Conservation (phyloP, 2,888 invertebrate species). For the Perithous albicinctus region DNA sequence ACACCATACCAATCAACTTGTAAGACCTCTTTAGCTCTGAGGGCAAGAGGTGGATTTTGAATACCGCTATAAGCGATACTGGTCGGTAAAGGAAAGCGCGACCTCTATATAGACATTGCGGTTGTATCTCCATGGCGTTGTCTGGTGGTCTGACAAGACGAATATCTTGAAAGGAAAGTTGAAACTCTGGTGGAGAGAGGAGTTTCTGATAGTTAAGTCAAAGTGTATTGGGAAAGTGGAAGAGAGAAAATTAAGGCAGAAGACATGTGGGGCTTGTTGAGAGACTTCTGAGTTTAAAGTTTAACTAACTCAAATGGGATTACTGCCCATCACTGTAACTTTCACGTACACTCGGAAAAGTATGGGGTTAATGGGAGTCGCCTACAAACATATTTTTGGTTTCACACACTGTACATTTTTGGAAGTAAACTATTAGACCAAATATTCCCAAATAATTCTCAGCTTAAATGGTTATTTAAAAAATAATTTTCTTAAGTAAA, state of each 20-base stretch:
- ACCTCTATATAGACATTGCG: neutral
- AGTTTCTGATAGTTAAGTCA: conserved; percentile 5
- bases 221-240: neutral
- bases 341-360: too few species aligned
- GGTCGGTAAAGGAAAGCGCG: neutral
- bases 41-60: neutral
- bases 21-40: neutral
- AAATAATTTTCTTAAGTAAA: too few species aligned
- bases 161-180: conserved; percentile 20
- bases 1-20: neutral
- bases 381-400: too few species aligned
- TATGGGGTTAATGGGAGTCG: too few species aligned
- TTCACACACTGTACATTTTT: too few species aligned
- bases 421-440: too few species aligned
- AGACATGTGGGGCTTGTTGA: too few species aligned
- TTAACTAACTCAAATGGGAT: neutral
- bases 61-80: neutral
- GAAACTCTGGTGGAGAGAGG: neutral
- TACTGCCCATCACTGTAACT: too few species aligned
- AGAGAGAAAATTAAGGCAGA: neutral
- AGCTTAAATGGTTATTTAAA: too few species aligned
- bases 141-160: conserved; percentile 24
- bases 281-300: too few species aligned
- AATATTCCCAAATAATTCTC: too few species aligned
- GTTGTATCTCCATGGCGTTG: neutral